phyloP scores from a whole-genome alignment of 2,113 vertebrate genomes.

The Thryonomys swinderianus region DNA sequence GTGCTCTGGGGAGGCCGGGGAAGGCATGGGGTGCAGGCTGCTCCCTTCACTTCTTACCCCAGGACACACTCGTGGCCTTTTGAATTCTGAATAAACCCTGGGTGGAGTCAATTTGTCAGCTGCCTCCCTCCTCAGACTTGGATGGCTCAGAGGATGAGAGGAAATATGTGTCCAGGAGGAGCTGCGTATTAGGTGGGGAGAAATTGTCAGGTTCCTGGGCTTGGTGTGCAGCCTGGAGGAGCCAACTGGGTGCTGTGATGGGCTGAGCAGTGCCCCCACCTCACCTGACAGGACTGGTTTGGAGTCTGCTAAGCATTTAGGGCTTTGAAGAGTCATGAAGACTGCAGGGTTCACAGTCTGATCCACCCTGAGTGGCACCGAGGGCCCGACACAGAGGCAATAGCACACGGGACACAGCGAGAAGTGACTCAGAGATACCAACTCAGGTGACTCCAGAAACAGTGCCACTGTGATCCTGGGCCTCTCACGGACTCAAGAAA shows the following conservation, averaged over 20 bases:
- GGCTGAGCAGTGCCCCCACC: neutral
- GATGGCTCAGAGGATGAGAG: neutral
- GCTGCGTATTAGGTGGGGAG: rapidly evolving
- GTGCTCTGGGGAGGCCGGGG: rapidly evolving
- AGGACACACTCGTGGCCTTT: rapidly evolving
- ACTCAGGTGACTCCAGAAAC: neutral
- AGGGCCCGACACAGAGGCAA: rapidly evolving
- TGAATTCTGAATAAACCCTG: neutral
- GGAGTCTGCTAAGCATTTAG: neutral
- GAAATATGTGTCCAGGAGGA: rapidly evolving
- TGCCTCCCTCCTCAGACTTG: neutral
- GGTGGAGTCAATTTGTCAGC: neutral
- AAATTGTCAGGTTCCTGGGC: rapidly evolving
- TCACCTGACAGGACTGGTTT: neutral
- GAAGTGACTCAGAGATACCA: neutral
- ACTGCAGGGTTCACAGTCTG: neutral
- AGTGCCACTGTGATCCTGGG: neutral
- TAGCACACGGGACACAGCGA: rapidly evolving
- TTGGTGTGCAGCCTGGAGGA: neutral
- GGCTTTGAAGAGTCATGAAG: neutral
- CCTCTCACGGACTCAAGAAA: neutral
- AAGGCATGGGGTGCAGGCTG: neutral
- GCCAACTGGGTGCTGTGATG: rapidly evolving
- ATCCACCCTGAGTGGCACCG: neutral
- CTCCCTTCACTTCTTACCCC: neutral